Percentiles rank a stretch among this genome's conserved stretches.
Conservation (phyloP, 2,888 invertebrate genomes). For the Timema cristinae region DNA sequence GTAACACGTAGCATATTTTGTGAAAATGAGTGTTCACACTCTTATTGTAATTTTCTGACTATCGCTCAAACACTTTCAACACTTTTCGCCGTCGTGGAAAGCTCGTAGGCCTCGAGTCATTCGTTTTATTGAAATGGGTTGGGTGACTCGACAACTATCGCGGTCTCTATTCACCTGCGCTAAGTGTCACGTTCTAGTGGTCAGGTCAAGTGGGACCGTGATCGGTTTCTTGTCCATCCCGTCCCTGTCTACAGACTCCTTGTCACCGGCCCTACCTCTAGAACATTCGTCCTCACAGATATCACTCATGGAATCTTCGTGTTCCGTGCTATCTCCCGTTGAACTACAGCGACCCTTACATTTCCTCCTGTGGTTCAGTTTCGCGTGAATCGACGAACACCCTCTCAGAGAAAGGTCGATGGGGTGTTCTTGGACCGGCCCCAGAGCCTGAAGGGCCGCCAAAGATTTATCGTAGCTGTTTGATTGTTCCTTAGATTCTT, state of each 20-base stretch:
- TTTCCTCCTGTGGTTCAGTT: slow-evolving; percentile 5
- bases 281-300: slow-evolving; percentile 44
- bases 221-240: slow-evolving; percentile 18
- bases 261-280: slow-evolving; percentile 46
- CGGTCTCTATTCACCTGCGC: too few relatives aligned
- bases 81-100: too few relatives aligned
- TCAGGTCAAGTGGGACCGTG: slow-evolving; percentile 27
- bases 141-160: too few relatives aligned
- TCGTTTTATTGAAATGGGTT: too few relatives aligned
- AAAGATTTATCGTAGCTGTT: slow-evolving; percentile 39
- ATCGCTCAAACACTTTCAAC: too few relatives aligned
- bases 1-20: too few relatives aligned
- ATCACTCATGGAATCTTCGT: slow-evolving; percentile 45
- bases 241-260: slow-evolving; percentile 8
- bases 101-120: too few relatives aligned
- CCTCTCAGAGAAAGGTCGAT: slow-evolving; percentile 77
- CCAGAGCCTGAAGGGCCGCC: slow-evolving; percentile 42
- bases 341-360: slow-evolving; percentile 9
- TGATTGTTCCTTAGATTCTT: not conserved
- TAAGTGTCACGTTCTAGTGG: not conserved
- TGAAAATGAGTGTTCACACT: too few relatives aligned
- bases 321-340: slow-evolving; percentile 40
- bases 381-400: slow-evolving; percentile 53
- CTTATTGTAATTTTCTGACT: too few relatives aligned
- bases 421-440: slow-evolving; percentile 65